phyloP scores from a whole-genome alignment of 2,113 vertebrate genomes.

The Calypte anna region DNA sequence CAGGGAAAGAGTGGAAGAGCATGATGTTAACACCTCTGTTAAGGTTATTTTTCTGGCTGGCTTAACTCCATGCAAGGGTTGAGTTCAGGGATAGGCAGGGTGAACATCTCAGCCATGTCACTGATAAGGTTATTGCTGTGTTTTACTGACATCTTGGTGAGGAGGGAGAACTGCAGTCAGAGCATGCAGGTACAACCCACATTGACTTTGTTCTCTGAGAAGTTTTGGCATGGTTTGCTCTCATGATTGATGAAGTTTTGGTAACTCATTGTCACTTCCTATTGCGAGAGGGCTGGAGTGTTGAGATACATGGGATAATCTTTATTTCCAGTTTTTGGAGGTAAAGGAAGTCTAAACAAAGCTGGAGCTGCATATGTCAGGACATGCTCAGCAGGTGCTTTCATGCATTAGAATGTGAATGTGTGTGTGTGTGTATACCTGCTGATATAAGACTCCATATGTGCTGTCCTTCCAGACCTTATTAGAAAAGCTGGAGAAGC shows the following conservation, averaged over 20 bases:
- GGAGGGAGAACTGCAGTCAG: neutral
- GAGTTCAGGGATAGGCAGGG: neutral
- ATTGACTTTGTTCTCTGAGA: neutral
- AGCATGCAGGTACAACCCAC: neutral
- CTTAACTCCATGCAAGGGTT: slow-evolving; percentile 8
- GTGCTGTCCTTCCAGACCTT: neutral
- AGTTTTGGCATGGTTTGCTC: neutral
- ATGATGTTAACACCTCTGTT: neutral
- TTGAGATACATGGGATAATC: neutral
- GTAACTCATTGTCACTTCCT: neutral
- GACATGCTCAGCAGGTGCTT: neutral
- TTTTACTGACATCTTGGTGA: neutral
- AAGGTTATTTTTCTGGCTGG: slow-evolving; percentile 22
- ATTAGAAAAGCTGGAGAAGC: neutral
- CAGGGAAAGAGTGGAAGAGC: neutral
- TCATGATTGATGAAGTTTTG: neutral
- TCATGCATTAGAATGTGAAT: neutral
- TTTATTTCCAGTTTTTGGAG: neutral
- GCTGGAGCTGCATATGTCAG: accelerated
- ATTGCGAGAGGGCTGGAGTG: neutral
- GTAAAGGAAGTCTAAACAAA: neutral
- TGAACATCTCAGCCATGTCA: neutral
- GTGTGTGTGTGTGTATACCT: too few relatives aligned
- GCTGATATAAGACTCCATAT: neutral
- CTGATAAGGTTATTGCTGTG: neutral